These are phyloP conservation scores for Misgurnus mizolepis DNA, from an alignment of 2,113 vertebrate genomes.

Conservation along the genomic window DNA sequence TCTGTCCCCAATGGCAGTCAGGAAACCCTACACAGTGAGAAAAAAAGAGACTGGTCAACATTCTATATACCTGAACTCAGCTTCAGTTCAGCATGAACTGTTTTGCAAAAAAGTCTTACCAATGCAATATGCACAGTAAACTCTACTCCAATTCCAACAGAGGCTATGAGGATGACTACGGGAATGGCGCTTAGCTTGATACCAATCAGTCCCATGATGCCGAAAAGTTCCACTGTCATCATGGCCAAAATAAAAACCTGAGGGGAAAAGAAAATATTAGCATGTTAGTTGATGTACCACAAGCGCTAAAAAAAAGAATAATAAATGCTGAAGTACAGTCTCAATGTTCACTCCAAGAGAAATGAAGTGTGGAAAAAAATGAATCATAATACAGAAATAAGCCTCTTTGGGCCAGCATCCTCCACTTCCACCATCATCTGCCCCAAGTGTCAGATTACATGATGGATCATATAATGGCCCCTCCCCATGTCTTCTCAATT, in stretches of 20 bases:
- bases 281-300: background rate
- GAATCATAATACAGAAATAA: background rate
- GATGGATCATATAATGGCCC: slow-evolving; percentile 20
- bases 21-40: slow-evolving; percentile 81
- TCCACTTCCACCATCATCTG: slow-evolving; percentile 55
- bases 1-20: slow-evolving; percentile 93
- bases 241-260: slow-evolving; percentile 94
- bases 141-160: slow-evolving; percentile 97
- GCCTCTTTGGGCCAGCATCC: slow-evolving; percentile 41
- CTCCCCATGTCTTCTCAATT: slow-evolving; percentile 24
- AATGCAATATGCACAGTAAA: slow-evolving; percentile 96
- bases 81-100: background rate
- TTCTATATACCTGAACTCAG: background rate
- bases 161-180: slow-evolving; percentile 95
- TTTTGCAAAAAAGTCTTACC: slow-evolving; percentile 71
- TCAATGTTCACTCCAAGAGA: background rate
- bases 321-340: too few species aligned
- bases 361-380: background rate
- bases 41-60: slow-evolving; percentile 4
- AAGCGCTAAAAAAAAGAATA: too few species aligned
- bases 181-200: slow-evolving; percentile 98
- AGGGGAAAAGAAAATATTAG: background rate
- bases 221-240: slow-evolving; percentile 97
- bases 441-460: slow-evolving; percentile 64
- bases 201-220: slow-evolving; percentile 98